Percentiles rank a stretch among this genome's conserved stretches.
These are phyloP conservation scores for Parochlus steinenii DNA, from an alignment of 2,888 invertebrate species.

Conservation along the genomic window DNA sequence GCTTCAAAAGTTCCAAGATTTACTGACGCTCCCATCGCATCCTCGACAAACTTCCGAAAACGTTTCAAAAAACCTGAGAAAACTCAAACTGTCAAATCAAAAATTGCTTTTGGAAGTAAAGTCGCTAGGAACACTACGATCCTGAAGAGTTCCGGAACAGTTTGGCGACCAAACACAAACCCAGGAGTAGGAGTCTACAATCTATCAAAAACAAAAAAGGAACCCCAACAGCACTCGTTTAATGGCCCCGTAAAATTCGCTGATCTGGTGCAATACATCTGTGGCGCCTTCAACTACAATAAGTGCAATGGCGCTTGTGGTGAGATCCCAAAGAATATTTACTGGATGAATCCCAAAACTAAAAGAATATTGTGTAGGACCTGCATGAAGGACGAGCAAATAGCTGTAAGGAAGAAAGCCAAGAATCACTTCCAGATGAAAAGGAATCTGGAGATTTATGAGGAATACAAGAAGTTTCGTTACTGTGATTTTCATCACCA, in stretches of 20 bases:
- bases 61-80: slow-evolving; percentile 1
- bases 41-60: not conserved
- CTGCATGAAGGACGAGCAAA: slow-evolving; percentile 1
- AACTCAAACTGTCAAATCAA: not conserved
- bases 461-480: slow-evolving; percentile 5
- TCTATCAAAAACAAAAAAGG: not conserved
- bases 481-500: slow-evolving; percentile 9
- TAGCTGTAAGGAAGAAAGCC: slow-evolving; percentile 1
- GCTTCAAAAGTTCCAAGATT: slow-evolving; percentile 10
- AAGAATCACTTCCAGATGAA: not conserved
- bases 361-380: not conserved
- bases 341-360: slow-evolving; percentile 8
- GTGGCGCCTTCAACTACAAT: slow-evolving; percentile 2
- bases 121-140: not conserved
- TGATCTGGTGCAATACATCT: too few relatives aligned
- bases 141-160: too few relatives aligned
- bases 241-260: not conserved
- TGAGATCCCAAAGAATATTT: slow-evolving; percentile 2
- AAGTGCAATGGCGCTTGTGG: not conserved
- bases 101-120: slow-evolving; percentile 1
- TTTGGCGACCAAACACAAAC: not conserved
- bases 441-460: not conserved
- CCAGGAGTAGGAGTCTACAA: slow-evolving; percentile 4
- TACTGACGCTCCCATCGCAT: not conserved
- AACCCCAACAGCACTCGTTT: slow-evolving; percentile 2